Percentiles rank a stretch among this genome's conserved stretches.
These are phyloP conservation scores for Oedothorax gibbosus DNA, from an alignment of 1,140 invertebrate genomes.

Conservation along the genomic window DNA sequence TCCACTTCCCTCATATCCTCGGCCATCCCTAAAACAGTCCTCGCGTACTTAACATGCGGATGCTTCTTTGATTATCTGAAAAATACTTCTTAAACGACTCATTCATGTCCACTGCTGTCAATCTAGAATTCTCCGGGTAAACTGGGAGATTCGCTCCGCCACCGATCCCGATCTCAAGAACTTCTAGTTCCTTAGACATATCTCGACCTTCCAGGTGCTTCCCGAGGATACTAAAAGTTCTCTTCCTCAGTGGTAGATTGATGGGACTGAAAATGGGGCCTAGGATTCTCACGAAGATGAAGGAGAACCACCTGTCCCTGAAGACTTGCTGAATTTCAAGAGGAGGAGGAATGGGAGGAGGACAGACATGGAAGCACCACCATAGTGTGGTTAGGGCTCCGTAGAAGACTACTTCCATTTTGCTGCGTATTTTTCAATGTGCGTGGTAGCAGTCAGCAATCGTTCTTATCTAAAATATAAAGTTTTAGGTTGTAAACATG, in stretches of 20 bases:
- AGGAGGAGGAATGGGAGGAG: neutral
- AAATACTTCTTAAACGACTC: slow-evolving; percentile 33
- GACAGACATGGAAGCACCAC: neutral
- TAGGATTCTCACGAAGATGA: neutral
- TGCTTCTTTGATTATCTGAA: slow-evolving; percentile 50
- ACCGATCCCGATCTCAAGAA: slow-evolving; percentile 60
- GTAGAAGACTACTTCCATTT: neutral
- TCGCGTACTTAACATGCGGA: slow-evolving; percentile 4
- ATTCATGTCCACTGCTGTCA: slow-evolving; percentile 48
- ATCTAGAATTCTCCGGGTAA: slow-evolving; percentile 41
- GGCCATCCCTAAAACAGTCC: slow-evolving; percentile 39
- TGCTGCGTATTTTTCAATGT: too few relatives aligned
- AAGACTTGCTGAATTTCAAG: slow-evolving; percentile 11
- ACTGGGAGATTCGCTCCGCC: slow-evolving; percentile 46
- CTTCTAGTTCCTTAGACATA: neutral
- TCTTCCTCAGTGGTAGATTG: neutral
- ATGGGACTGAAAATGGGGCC: neutral
- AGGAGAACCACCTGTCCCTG: neutral
- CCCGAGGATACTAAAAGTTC: neutral
- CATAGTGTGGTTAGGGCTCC: neutral
- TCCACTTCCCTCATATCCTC: slow-evolving; percentile 66
- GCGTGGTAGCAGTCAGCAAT: too few relatives aligned
- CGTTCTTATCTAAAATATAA: too few relatives aligned
- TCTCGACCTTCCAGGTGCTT: neutral
- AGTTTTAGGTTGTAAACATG: too few relatives aligned